Conservation (phyloP, 2,888 invertebrate genomes). For the Xylophagus ater region DNA sequence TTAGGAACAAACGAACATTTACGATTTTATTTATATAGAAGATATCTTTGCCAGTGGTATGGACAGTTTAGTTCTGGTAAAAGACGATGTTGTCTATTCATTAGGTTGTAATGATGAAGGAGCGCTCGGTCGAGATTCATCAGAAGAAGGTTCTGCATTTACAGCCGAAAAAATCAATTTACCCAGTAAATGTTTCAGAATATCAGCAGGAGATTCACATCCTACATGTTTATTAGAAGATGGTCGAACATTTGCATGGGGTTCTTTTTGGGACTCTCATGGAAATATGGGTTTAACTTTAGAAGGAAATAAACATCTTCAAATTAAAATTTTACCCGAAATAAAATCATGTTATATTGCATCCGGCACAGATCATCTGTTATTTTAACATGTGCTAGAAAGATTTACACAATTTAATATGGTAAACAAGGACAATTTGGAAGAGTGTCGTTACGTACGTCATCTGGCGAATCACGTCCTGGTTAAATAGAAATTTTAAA, state of each 20-base stretch:
- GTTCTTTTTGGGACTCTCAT: conserved; percentile 78
- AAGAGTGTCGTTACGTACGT: conserved; percentile 54
- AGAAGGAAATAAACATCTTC: conserved; percentile 45
- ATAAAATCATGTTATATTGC: conserved; percentile 59
- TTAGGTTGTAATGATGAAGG: conserved; percentile 83
- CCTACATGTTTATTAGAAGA: conserved; percentile 67
- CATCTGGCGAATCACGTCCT: conserved; percentile 39
- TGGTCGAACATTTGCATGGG: conserved; percentile 82
- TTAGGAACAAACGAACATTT: too few relatives aligned
- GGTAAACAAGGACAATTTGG: conserved; percentile 87
- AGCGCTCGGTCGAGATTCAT: conserved; percentile 67
- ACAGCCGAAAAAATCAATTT: conserved; percentile 52
- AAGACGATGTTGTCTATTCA: conserved; percentile 55
- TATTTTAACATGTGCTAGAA: conserved; percentile 52
- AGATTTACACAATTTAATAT: conserved; percentile 69
- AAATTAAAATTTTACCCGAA: conserved; percentile 46
- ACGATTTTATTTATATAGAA: too few relatives aligned
- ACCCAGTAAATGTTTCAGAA: conserved; percentile 46
- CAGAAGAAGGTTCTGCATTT: conserved; percentile 61
- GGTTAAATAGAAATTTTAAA: conserved; percentile 23
- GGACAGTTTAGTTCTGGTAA: conserved; percentile 72
- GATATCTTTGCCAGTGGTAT: conserved; percentile 77
- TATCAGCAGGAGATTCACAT: too few relatives aligned
- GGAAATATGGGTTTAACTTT: conserved; percentile 70
- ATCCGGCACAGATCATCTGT: conserved; percentile 81